Evolutionary conservation across 2,113 vertebrate genomes (phyloP), one percentile per base, ranked within the genome.

Genomic region (Falco punctatus): DNA sequence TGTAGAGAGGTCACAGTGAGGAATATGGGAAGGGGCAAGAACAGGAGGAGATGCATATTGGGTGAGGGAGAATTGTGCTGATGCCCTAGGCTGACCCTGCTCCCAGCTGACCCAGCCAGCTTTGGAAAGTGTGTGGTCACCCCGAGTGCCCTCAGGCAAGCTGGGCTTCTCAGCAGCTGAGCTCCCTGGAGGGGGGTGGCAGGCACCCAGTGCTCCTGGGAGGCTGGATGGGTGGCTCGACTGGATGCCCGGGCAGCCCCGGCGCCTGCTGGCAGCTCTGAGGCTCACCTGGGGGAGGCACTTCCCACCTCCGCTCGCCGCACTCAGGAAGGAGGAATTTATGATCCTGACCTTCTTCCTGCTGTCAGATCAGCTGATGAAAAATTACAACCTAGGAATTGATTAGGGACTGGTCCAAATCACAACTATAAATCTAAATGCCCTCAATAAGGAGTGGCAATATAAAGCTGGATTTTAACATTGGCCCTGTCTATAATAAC

Each of bases 341-440:
- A 96, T 83, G 75, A 73, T 81, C 46, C 79, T 88, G 96, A 95
- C 96, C 96, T 97, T 97, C 93, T 89, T 94, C 66, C 40, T 59
- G 59, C 82, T 96, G 93, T 92, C 94, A 90, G 80, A 94, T 85
- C 92, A 93, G 51, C 82, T 95, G 95, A 92, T 96, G 92, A 94
- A 81, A 95, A 93, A 93, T 88, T 70, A n/a, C 90, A 81, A 4
- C 88, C 81, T 86, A 74, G 85, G 79, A 95, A 94, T 82, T 95
- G 95, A 94, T 87, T 95, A 94, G 95, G 67, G 91, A 90, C 66
- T 0, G 2, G 54, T 65, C 74, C 92, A 90, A 95, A 95, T 94
- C 89, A 77, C 89, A 88, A 13, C 94, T 65, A 70, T 95, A 96
- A 95, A 96, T 96, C 93, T 66, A 94, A 91, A 69, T 70, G 66